Evolutionary conservation across 2,113 vertebrate species (phyloP).

Genomic region (Thinocorus orbignyianus): DNA sequence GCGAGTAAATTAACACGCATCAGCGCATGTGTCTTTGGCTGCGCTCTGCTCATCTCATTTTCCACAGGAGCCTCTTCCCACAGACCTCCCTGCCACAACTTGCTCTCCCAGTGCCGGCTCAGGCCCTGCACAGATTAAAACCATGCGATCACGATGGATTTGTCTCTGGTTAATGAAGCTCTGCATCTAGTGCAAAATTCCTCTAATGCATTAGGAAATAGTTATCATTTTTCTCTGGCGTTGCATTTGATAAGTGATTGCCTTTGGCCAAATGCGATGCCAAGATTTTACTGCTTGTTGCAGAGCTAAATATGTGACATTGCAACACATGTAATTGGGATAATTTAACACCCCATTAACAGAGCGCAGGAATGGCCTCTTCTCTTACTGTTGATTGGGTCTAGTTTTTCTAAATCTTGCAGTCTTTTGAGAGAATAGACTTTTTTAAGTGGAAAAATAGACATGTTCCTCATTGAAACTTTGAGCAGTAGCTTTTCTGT

Average conservation of each 20-base stretch:
- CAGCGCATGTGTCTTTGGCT: neutral
- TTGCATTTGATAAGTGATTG: conserved; percentile 12
- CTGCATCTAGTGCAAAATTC: neutral
- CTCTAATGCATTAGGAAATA: conserved; percentile 22
- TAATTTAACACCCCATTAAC: conserved; percentile 37
- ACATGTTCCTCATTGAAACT: neutral
- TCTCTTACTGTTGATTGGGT: neutral
- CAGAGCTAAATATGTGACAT: conserved; percentile 17
- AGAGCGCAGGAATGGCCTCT: neutral
- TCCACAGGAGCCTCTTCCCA: neutral
- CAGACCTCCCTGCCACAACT: neutral
- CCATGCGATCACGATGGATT: neutral
- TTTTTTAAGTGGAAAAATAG: neutral
- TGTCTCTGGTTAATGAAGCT: neutral
- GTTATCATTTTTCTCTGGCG: conserved; percentile 21
- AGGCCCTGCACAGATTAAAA: neutral
- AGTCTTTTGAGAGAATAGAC: neutral
- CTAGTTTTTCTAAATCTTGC: neutral
- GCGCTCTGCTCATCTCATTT: neutral
- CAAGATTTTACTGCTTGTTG: conserved; percentile 36
- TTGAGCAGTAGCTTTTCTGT: neutral
- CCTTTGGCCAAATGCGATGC: conserved; percentile 33
- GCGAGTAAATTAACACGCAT: fast-evolving
- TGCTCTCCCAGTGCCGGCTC: neutral
- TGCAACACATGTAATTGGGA: conserved; percentile 8